phyloP scores from a whole-genome alignment of 2,888 invertebrate species.

The Agonum fuliginosum region DNA sequence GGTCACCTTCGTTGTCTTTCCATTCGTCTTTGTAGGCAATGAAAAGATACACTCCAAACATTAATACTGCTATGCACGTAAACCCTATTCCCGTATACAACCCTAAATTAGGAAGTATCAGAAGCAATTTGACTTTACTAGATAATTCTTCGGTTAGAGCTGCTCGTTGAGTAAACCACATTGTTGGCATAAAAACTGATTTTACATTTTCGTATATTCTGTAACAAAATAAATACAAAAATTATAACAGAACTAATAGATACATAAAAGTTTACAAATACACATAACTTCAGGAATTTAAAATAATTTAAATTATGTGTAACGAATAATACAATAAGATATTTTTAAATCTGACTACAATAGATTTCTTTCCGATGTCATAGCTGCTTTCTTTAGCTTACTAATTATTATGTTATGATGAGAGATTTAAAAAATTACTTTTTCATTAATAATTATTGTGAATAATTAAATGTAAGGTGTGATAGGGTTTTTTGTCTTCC shows the following conservation, averaged over 20 bases:
- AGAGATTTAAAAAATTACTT: no score
- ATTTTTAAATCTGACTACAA: no score
- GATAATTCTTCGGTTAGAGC: constrained; percentile 77
- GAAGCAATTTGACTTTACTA: constrained; percentile 73
- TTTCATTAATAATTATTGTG: no score
- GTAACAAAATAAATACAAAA: no score
- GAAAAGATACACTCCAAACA: constrained; percentile 69
- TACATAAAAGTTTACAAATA: no score
- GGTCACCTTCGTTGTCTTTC: constrained; percentile 69
- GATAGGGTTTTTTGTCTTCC: no score
- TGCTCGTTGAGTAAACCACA: constrained; percentile 86
- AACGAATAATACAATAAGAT: background rate
- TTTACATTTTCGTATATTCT: constrained; percentile 77
- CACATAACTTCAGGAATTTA: no score
- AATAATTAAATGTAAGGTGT: no score
- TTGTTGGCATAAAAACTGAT: constrained; percentile 80
- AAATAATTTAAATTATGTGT: constrained; percentile 54
- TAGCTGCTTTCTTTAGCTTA: no score
- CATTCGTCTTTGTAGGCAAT: constrained; percentile 68
- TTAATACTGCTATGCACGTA: constrained; percentile 68
- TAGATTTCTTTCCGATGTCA: no score
- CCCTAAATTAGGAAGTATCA: constrained; percentile 75
- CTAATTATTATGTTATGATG: no score
- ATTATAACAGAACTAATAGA: no score
- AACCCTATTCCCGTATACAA: constrained; percentile 75